phyloP scores from a whole-genome alignment of 1,140 invertebrate genomes.

The Temnothorax longispinosus region DNA sequence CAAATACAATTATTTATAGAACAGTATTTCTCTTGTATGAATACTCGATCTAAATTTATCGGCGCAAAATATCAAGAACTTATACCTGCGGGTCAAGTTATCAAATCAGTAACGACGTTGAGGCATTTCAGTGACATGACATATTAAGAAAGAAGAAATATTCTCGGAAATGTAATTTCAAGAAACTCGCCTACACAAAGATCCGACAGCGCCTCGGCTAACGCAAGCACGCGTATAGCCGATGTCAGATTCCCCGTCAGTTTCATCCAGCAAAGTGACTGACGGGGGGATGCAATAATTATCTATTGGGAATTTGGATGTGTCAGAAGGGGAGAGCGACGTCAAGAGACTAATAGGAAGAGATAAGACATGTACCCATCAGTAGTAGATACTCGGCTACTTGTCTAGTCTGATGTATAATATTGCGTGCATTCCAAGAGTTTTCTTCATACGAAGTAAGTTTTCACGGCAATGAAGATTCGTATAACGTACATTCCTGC shows the following conservation, averaged over 20 bases:
- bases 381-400: constrained; percentile 6
- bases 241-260: constrained; percentile 51
- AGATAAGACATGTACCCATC: not conserved
- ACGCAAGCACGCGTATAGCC: not conserved
- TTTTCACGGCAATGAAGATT: not conserved
- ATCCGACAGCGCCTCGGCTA: constrained; percentile 26
- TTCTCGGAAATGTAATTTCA: constrained; percentile 35
- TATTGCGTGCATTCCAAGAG: not conserved
- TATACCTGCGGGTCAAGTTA: not conserved
- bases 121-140: not conserved
- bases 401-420: constrained; percentile 2
- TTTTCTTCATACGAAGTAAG: not conserved
- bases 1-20: not conserved
- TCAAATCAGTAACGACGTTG: not conserved
- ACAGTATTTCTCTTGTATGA: not conserved
- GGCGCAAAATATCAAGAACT: not conserved
- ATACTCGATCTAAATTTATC: not conserved
- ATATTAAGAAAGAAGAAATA: not conserved
- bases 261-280: constrained; percentile 30
- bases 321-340: constrained; percentile 32
- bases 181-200: not conserved
- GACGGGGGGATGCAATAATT: constrained; percentile 59
- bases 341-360: constrained; percentile 40
- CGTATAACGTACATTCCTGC: not conserved
- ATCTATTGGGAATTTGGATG: constrained; percentile 48